Conservation (phyloP, 2,113 vertebrate genomes). For the Brachirus orientalis region DNA sequence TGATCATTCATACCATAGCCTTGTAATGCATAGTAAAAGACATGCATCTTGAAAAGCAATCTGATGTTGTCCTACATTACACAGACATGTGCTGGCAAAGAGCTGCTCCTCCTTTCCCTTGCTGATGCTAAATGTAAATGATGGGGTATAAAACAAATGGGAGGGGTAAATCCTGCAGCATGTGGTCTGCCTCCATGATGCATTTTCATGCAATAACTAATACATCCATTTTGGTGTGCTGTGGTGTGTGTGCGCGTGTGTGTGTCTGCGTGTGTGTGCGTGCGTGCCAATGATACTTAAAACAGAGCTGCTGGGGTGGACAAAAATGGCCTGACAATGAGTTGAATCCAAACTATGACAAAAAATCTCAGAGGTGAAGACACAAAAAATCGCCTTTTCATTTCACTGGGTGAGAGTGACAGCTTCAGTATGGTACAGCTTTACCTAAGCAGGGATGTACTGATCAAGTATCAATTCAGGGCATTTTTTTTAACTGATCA, state of each 20-base stretch:
- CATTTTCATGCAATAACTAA: slow-evolving; percentile 16
- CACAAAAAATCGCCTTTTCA: slow-evolving; percentile 30
- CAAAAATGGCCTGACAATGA: background rate
- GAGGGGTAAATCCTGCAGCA: slow-evolving; percentile 24
- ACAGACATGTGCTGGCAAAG: slow-evolving; percentile 14
- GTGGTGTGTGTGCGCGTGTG: too few species aligned
- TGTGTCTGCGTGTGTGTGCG: too few species aligned
- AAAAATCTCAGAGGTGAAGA: slow-evolving; percentile 21
- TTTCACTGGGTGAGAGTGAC: slow-evolving; percentile 13
- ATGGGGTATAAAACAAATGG: slow-evolving; percentile 39
- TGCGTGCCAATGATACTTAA: background rate
- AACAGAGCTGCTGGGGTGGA: slow-evolving; percentile 7
- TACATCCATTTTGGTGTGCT: slow-evolving; percentile 1
- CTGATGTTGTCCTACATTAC: background rate
- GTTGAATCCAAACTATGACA: slow-evolving; percentile 26
- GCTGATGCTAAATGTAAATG: slow-evolving; percentile 18
- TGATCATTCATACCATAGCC: background rate
- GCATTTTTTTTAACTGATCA: background rate
- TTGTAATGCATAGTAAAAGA: background rate
- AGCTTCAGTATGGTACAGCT: slow-evolving; percentile 18
- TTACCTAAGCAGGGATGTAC: background rate
- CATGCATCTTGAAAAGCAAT: slow-evolving; percentile 11
- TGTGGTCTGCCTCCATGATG: slow-evolving; percentile 9
- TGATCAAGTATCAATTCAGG: background rate
- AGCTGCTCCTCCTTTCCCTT: background rate